Evolutionary conservation across 1,140 invertebrate genomes (phyloP), one percentile per base, ranked within the genome.

Genomic region (Rhopalosiphum padi): DNA sequence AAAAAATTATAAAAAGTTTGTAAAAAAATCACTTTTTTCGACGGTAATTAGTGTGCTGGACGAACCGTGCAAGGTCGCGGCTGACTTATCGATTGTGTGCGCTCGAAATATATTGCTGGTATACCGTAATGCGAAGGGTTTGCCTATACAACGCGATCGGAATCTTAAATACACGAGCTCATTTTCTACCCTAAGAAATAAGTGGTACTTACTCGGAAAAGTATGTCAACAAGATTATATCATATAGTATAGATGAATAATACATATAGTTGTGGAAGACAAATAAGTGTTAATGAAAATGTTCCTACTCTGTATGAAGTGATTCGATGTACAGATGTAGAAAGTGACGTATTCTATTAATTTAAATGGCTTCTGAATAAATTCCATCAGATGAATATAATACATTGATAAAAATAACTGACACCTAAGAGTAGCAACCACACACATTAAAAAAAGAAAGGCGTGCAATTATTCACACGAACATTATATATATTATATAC

Each of bases 11-110:
- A 88, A 51, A 9, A 86, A 86, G 85, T 53, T 88, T 37, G 18
- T 22, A 30, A 90, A 68, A 82, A 91, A 82, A 6, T 51, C 6
- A 41, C 48, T 90, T 21, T 60, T 60, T 90, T 90, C 22, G 35
- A 25, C 77, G 48, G n/a, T 83, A 85, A 92, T 92, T 92, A 85
- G 30, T 41, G 43, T 92, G 46, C 48, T 82, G 91, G 82, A 85
- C 91, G 91, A 92, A 92, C 91, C 82, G 35, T 92, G 35, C 35
- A 92, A 92, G 46, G 91, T 30, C 82, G n/a, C 48, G 48, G 15
- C 25, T 35, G 48, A 93, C 91, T 93, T 93, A 93, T 93, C 91
- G 91, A 93, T 93, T 93, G 82, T 85, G 55, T 6, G 37, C 15
- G n/a, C 37, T 11, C 91, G n/a, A 25, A 25, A 18, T 46, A 68